Conservation (phyloP, 2,888 invertebrate genomes). For the Netelia inedita region DNA sequence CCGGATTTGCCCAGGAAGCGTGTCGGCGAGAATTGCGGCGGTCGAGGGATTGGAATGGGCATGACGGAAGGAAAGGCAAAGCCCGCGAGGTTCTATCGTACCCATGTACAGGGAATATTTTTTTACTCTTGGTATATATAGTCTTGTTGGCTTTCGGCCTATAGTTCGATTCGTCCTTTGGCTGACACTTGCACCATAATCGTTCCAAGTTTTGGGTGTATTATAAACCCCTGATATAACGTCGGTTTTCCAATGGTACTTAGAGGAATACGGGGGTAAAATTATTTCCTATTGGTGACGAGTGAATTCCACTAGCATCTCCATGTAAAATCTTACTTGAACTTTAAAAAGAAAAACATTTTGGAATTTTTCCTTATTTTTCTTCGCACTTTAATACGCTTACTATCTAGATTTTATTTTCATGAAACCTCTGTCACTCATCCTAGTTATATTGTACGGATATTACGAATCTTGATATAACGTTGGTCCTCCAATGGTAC, state of each 20-base stretch:
- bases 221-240: not conserved
- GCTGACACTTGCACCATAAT: not conserved
- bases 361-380: no score
- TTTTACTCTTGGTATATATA: no score
- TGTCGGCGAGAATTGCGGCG: slow-evolving; percentile 43
- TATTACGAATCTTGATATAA: no score
- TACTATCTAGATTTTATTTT: no score
- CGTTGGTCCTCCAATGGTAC: no score
- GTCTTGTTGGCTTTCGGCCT: not conserved
- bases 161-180: not conserved
- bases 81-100: slow-evolving; percentile 3
- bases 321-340: no score
- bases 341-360: no score
- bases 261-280: not conserved
- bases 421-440: no score
- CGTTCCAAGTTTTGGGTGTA: not conserved
- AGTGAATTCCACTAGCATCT: no score
- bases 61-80: slow-evolving; percentile 11
- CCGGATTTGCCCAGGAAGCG: slow-evolving; percentile 63
- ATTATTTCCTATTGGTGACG: not conserved
- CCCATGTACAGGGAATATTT: not conserved
- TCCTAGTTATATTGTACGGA: no score
- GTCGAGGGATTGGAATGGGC: slow-evolving; percentile 6
- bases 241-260: not conserved
- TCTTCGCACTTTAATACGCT: no score